phyloP scores from a whole-genome alignment of 1,140 invertebrate genomes.

The Dendroctonus valens region DNA sequence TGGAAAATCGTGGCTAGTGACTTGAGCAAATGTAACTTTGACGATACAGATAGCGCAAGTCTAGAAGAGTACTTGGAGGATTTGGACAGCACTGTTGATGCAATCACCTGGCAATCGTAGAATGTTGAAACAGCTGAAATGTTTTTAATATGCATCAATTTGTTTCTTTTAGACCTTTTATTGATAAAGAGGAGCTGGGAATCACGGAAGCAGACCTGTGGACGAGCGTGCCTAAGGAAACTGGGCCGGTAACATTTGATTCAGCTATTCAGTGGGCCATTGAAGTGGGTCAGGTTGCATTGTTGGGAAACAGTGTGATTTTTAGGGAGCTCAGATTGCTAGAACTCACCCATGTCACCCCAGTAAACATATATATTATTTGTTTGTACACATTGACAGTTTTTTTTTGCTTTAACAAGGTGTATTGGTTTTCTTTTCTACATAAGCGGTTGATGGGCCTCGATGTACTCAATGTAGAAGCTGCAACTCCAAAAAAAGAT shows the following conservation, averaged over 20 bases:
- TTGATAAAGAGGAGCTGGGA: constrained; percentile 16
- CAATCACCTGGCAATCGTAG: constrained; percentile 64
- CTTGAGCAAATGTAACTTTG: constrained; percentile 50
- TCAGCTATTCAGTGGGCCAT: constrained; percentile 44
- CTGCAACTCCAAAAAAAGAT: constrained; percentile 2
- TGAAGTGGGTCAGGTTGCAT: constrained; percentile 43
- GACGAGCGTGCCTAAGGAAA: constrained; percentile 36
- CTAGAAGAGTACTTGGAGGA: constrained; percentile 54
- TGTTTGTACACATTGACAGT: background rate
- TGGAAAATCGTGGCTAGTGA: constrained; percentile 56
- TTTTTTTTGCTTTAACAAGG: constrained; percentile 27
- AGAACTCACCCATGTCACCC: constrained; percentile 44
- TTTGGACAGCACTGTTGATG: constrained; percentile 56
- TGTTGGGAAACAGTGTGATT: constrained; percentile 43
- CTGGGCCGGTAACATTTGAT: constrained; percentile 37
- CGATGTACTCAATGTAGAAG: constrained; percentile 45
- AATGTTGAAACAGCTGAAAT: background rate
- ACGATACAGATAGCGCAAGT: constrained; percentile 46
- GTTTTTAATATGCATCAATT: background rate
- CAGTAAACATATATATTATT: constrained; percentile 36
- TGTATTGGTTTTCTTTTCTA: constrained; percentile 45
- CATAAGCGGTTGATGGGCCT: constrained; percentile 47
- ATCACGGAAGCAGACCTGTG: constrained; percentile 32
- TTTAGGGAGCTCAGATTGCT: constrained; percentile 44
- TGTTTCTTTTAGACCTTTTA: constrained; percentile 10